Evolutionary conservation across 2,113 vertebrate genomes (phyloP).

Genomic region (Conger conger): DNA sequence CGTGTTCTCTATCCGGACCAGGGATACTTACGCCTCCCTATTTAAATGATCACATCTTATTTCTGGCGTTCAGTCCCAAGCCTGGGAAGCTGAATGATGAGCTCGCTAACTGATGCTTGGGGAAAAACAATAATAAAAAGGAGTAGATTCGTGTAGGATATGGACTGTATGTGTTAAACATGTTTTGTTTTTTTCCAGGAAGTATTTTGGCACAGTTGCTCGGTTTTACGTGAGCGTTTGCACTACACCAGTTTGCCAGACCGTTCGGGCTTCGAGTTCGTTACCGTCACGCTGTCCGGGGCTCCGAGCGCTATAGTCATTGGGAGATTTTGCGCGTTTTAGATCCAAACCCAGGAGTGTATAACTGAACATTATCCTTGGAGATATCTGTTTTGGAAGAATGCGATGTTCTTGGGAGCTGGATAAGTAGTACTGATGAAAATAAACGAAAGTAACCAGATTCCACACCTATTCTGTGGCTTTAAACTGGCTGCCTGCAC

Average conservation of each 20-base stretch:
- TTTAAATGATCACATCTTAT: too few species aligned
- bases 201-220: not conserved
- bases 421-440: not conserved
- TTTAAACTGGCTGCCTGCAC: not conserved
- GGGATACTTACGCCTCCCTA: too few species aligned
- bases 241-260: not conserved
- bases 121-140: slow-evolving; percentile 3
- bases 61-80: too few species aligned
- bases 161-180: not conserved
- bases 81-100: not conserved
- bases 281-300: not conserved
- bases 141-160: not conserved
- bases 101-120: slow-evolving; percentile 29
- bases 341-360: not conserved
- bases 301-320: not conserved
- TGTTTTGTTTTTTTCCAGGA: not conserved
- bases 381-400: slow-evolving; percentile 19
- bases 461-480: slow-evolving; percentile 18
- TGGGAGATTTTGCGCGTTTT: not conserved
- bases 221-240: not conserved
- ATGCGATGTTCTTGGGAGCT: slow-evolving; percentile 32
- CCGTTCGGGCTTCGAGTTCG: not conserved
- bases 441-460: slow-evolving; percentile 32
- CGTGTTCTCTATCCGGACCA: not conserved
- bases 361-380: slow-evolving; percentile 15